Base-by-base conservation (phyloP, 1,140 invertebrate species). In the Argopecten irradians region DNA sequence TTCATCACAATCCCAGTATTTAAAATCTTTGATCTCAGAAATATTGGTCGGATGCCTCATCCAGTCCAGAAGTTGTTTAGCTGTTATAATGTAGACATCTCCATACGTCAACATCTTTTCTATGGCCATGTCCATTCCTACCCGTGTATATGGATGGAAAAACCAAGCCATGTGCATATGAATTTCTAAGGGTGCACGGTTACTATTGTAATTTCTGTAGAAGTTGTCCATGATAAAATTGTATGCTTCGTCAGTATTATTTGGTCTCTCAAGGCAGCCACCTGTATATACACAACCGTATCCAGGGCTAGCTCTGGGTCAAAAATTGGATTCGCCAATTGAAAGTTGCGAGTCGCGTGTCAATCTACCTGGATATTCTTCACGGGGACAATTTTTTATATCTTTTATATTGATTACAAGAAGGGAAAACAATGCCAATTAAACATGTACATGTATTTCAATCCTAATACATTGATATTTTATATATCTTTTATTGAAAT, bases 111-210 rank as follows among this genome's bases (percentile, higher is more conserved):
- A 55, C 22, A 93, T 46, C 22, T 91, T 84, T 2, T 90, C n/a
- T 9, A 93, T 89, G 85, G 93, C 93, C 35, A 83, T 55, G 11
- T 91, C 87, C 87, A 92, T 92, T 13, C 91, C 93, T 34, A 82
- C 87, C 1, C 89, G 55, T 46, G 90, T 86, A 46, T 87, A 36
- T 19, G 89, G 33, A 8, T 82, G 85, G 14, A 86, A 32, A 88
- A 94, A 93, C 93, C 93, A 94, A 16, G 89, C 89, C 0, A 91
- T 92, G 86, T 93, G 93, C 89, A 94, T 92, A 71, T 94, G 89
- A 33, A 94, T 87, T 14, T 92, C 93, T 22, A 94, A 88, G 9
- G 94, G 94, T 16, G 92, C 93, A 22, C 91, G 87, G 43, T 92
- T 93, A 1, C 90, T 89, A 16, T 90, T 89, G 86, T 94, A 94